phyloP scores from a whole-genome alignment of 1,140 invertebrate species.

The Subanguina moxae region DNA sequence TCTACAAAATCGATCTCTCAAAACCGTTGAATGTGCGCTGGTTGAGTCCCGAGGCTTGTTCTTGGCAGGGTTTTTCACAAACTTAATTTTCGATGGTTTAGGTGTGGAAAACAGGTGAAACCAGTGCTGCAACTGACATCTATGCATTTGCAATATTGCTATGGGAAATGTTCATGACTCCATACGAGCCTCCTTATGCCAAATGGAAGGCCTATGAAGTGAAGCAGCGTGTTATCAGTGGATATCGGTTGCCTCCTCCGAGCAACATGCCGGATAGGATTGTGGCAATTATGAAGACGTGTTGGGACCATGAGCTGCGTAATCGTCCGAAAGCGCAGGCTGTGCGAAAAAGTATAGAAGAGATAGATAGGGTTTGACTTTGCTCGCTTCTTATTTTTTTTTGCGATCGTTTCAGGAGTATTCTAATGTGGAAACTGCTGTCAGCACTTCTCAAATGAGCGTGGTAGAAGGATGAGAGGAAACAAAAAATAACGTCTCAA shows the following conservation, averaged over 20 bases:
- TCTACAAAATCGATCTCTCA: constrained; percentile 49
- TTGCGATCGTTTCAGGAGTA: too few relatives aligned
- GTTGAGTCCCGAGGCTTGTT: constrained; percentile 34
- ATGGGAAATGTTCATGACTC: constrained; percentile 32
- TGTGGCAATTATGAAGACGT: constrained; percentile 35
- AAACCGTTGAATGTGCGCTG: constrained; percentile 50
- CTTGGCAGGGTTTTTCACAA: not conserved
- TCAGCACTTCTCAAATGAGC: too few relatives aligned
- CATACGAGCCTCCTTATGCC: constrained; percentile 29
- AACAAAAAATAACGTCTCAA: too few relatives aligned
- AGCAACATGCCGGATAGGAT: constrained; percentile 34
- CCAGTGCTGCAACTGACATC: constrained; percentile 28
- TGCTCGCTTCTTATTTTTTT: not conserved
- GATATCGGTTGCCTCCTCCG: constrained; percentile 43
- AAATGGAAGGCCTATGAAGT: constrained; percentile 34
- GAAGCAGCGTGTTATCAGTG: constrained; percentile 42
- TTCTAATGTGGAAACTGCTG: too few relatives aligned
- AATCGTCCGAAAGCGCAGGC: constrained; percentile 37
- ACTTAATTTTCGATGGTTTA: not conserved
- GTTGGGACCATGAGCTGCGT: constrained; percentile 31
- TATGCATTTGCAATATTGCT: constrained; percentile 35
- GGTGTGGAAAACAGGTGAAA: constrained; percentile 36
- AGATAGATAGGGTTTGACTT: constrained; percentile 25
- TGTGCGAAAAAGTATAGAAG: constrained; percentile 34
- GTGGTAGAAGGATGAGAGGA: too few relatives aligned